Evolutionary conservation across 2,888 invertebrate genomes (phyloP), one percentile per base, ranked within the genome.

Genomic region (Drosophila testacea): DNA sequence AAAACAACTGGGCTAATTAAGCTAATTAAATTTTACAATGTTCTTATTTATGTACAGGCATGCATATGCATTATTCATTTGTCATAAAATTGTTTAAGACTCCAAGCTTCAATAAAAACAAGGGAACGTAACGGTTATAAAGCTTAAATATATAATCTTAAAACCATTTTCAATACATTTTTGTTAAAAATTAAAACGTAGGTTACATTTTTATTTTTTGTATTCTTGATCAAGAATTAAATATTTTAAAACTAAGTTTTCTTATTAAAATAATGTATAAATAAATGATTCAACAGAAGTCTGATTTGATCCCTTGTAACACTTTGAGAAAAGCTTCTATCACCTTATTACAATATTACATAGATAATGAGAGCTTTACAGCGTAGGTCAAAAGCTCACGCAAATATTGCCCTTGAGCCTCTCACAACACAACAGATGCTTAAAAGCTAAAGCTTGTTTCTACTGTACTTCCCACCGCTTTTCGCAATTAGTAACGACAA

Each of bases 1-100:
- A 30, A 54, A 55, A 69, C 69, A 74, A 64, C 69, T 73, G 65
- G 52, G 51, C 55, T 64, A 22, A 22, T 22, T 22, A 61, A 57
- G 39, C 56, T 75, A 78, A 79, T 79, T 75, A 84, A 59, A 44
- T 66, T 69, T 64, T 51, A 44, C 52, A 34, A 39, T 62, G 38
- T 47, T 22, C n/a, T 38, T 38, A 22, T 44, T 52, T 22, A 48
- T 38, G 34, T 63, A 65, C 38, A 54, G 50, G 50, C 10, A 51
- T 50, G 44, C 46, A 38, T 54, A 46, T 60, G 4, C 11, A 44
- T 59, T 62, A 66, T 65, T 66, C 13, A 63, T 64, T 50, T 30
- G 11, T 39, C 52, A 38, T 54, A 6, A 27, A 22, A 38, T 50
- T 41, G 52, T 32, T 59, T 16, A 13, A 13, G 22, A 3, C 32